Percentiles rank a stretch among this genome's conserved stretches.
Conservation (phyloP, 1,140 invertebrate species). For the Scaptomyza hsui region DNA sequence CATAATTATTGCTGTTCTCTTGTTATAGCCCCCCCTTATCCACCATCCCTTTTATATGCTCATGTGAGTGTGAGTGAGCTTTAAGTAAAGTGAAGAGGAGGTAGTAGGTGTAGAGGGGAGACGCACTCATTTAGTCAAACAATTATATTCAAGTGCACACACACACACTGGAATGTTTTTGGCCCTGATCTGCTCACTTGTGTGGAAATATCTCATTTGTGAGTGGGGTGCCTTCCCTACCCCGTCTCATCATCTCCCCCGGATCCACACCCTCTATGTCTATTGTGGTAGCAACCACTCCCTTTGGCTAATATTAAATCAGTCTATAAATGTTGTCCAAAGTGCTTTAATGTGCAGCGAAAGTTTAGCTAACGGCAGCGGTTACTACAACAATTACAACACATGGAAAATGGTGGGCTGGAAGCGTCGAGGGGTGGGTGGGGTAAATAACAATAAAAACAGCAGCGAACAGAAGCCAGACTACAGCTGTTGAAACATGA, state of each 20-base stretch:
- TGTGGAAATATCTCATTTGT: conserved; percentile 80
- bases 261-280: neutral
- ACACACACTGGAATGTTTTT: conserved; percentile 48
- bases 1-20: conserved; percentile 70
- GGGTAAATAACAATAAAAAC: conserved; percentile 74
- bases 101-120: neutral
- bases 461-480: conserved; percentile 59
- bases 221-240: conserved; percentile 10
- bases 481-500: conserved; percentile 78
- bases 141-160: conserved; percentile 75
- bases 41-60: neutral
- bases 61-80: conserved; percentile 30
- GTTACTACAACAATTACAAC: conserved; percentile 45
- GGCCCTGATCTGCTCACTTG: conserved; percentile 60
- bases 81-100: conserved; percentile 41
- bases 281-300: neutral
- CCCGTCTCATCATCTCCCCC: neutral
- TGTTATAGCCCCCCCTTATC: conserved; percentile 6
- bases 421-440: neutral
- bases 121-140: conserved; percentile 75
- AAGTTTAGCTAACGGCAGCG: conserved; percentile 62
- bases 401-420: conserved; percentile 8
- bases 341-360: conserved; percentile 80
- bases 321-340: conserved; percentile 78
- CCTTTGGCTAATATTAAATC: conserved; percentile 69